Evolutionary conservation across 2,888 invertebrate species (phyloP), one percentile per base, ranked within the genome.

Genomic region (Caenorhabditis uteleia): DNA sequence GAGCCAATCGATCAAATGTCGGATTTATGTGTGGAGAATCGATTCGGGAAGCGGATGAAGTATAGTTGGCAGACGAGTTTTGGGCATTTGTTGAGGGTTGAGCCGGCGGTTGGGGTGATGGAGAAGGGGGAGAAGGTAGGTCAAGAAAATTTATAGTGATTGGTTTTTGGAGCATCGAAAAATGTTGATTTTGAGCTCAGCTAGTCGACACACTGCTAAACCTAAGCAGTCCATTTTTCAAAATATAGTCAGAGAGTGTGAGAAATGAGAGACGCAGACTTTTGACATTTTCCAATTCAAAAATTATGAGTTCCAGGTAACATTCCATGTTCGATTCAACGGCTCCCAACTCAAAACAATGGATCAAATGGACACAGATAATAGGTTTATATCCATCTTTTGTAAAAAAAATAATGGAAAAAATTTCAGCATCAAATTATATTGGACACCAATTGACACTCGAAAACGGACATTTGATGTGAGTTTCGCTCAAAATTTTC

Each of bases 41-140:
- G 36, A 12, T 45, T 55, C 29, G 23, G n/a, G 10, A 48, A 40
- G 20, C 31, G 36, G 36, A 60, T 60, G 60, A 54, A 45, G n/a
- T 60, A 55, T 39, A 49, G 54, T 25, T 60, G 60, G 60, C 49
- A 54, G 33, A 60, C 60, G n/a, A 55, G 23, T 31, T 55, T 54
- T 26, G 45, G 40, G 18, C 16, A 21, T 7, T 23, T 60, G 14
- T 33, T 60, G 29, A 44, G 40, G 42, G 54, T 60, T 18, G 16
- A 16, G 20, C 60, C 60, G 10, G 7, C 43, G 18, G 40, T 21
- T 10, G 60, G 54, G 33, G 20, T 40, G 4, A 45, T 60, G 50
- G 60, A 48, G 26, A 16, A 54, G 1, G 55, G 54, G 16, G 60
- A 54, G 34, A 45, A 36, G 23, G 59, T 59, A 16, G 8, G 7